These are phyloP conservation scores for Thereva unica DNA, from an alignment of 2,888 invertebrate genomes.

Conservation along the genomic window DNA sequence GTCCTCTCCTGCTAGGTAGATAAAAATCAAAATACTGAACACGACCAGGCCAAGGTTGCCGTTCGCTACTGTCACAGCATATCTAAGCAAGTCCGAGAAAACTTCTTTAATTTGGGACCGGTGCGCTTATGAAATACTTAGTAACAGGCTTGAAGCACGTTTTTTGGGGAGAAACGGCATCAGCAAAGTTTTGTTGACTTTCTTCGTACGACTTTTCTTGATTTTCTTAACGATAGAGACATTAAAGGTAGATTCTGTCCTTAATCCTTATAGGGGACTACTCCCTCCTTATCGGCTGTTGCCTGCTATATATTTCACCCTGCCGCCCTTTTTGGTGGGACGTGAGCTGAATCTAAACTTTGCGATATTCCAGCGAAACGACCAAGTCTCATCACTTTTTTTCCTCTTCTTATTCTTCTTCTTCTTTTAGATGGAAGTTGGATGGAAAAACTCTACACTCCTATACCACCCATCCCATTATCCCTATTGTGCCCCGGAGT, in stretches of 20 bases:
- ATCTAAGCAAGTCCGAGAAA: constrained; percentile 3
- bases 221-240: constrained; percentile 34
- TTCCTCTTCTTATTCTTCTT: neutral
- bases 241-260: constrained; percentile 36
- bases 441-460: neutral
- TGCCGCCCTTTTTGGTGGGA: neutral
- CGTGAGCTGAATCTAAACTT: constrained; percentile 15
- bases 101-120: constrained; percentile 14
- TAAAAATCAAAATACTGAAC: neutral
- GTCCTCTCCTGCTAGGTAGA: neutral
- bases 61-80: neutral
- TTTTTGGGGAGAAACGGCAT: constrained; percentile 8
- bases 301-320: constrained; percentile 8
- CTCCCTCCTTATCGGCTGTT: constrained; percentile 6
- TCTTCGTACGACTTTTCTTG: constrained; percentile 18
- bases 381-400: constrained; percentile 15
- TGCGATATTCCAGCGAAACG: constrained; percentile 10
- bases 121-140: neutral
- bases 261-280: constrained; percentile 6
- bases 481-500: constrained; percentile 22
- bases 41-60: neutral
- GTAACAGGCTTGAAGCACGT: neutral
- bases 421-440: neutral
- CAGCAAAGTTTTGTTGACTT: constrained; percentile 22
- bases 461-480: neutral